Evolutionary conservation across 2,113 vertebrate species (phyloP).

Genomic region (Oreochromis niloticus): DNA sequence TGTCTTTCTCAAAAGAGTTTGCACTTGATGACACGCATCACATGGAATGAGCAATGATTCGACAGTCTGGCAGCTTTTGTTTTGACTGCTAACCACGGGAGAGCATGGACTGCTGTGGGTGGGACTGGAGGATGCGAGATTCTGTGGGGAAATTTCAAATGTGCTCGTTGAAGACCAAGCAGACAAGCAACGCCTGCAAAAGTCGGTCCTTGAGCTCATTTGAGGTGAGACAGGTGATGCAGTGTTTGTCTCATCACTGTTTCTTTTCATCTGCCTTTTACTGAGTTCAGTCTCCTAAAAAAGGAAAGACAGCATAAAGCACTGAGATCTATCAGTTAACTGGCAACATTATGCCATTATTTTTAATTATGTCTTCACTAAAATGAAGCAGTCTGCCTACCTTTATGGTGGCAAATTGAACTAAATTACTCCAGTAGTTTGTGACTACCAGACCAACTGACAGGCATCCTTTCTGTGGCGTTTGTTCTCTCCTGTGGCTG

Average conservation of each 20-base stretch:
- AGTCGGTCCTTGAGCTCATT: neutral
- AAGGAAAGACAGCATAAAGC: neutral
- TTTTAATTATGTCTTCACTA: neutral
- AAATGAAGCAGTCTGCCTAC: slow-evolving; percentile 3
- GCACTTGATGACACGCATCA: slow-evolving; percentile 69
- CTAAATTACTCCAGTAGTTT: slow-evolving; percentile 81
- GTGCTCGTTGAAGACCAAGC: slow-evolving; percentile 16
- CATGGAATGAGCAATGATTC: slow-evolving; percentile 73
- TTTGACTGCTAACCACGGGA: slow-evolving; percentile 19
- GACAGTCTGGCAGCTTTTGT: slow-evolving; percentile 65
- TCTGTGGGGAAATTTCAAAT: neutral
- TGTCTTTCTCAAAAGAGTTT: slow-evolving; percentile 72
- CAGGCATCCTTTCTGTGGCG: slow-evolving; percentile 56
- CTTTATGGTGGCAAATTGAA: slow-evolving; percentile 63
- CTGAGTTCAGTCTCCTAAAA: slow-evolving; percentile 18
- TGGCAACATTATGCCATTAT: neutral
- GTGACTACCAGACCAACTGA: slow-evolving; percentile 82
- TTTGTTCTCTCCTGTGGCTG: neutral
- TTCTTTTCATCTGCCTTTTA: neutral
- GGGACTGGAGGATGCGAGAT: neutral
- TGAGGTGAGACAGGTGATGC: neutral
- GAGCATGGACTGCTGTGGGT: neutral
- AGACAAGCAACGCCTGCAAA: neutral
- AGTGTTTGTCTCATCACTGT: neutral
- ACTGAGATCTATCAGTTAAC: neutral